Conservation (phyloP, 1,140 invertebrate genomes). For the Dendroctonus valens region DNA sequence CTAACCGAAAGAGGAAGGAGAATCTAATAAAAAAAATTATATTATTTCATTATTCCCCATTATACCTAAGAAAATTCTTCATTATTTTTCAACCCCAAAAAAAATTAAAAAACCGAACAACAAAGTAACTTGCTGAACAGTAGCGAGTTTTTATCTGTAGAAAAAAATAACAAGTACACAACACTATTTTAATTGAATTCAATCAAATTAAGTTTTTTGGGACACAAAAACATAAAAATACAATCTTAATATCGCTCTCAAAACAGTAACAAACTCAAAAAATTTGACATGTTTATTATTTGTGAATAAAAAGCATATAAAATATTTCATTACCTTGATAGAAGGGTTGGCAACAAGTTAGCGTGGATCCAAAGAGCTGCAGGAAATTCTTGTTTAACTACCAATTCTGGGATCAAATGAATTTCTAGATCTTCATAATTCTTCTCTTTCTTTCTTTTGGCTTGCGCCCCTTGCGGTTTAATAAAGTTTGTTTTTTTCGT, state of each 20-base stretch:
- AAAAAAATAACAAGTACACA: no score
- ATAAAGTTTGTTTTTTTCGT: constrained; percentile 70
- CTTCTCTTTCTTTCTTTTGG: constrained; percentile 55
- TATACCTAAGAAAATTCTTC: no score
- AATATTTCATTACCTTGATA: constrained; percentile 58
- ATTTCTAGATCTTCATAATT: constrained; percentile 63
- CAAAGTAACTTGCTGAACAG: no score
- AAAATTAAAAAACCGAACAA: no score
- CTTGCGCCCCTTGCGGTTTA: constrained; percentile 42
- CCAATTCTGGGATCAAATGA: constrained; percentile 89
- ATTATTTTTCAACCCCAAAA: no score
- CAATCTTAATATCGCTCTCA: neutral
- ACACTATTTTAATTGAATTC: no score
- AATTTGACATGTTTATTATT: neutral
- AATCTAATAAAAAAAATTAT: constrained; percentile 49
- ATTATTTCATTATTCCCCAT: no score
- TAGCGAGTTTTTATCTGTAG: no score
- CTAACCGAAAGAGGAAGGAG: constrained; percentile 73
- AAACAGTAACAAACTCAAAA: neutral
- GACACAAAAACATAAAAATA: neutral
- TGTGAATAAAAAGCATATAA: neutral
- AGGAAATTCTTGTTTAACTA: constrained; percentile 80
- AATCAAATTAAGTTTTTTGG: neutral
- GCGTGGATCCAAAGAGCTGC: constrained; percentile 89
- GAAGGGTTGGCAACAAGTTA: constrained; percentile 80